phyloP scores from a whole-genome alignment of 2,113 vertebrate species.

The Pygoscelis adeliae region DNA sequence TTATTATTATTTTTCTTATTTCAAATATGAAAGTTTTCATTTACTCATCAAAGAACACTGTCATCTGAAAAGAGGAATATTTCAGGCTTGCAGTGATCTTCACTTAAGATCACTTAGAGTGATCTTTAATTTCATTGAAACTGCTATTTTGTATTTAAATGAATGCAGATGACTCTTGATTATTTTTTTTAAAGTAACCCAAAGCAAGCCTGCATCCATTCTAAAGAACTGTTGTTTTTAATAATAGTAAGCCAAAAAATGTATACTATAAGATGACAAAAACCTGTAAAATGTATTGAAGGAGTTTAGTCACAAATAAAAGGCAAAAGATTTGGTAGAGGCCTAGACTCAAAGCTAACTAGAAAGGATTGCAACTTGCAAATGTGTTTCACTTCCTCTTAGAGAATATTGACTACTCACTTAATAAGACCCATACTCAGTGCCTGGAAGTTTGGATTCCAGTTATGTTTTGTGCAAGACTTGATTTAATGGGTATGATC shows the following conservation, averaged over 20 bases:
- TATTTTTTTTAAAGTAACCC: background rate
- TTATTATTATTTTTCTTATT: constrained; percentile 58
- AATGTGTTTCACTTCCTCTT: background rate
- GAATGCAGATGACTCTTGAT: constrained; percentile 32
- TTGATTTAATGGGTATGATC: background rate
- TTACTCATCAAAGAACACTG: constrained; percentile 29
- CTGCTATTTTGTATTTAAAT: constrained; percentile 25
- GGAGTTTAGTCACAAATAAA: background rate
- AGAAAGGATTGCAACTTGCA: background rate
- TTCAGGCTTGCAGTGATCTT: constrained; percentile 30
- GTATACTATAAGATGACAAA: background rate
- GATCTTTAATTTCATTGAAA: background rate
- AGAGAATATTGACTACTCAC: background rate
- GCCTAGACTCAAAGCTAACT: background rate
- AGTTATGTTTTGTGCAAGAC: background rate
- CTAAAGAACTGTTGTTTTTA: constrained; percentile 11
- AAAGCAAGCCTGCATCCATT: background rate
- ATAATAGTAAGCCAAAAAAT: background rate
- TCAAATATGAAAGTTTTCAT: constrained; percentile 53
- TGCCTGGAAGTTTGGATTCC: background rate
- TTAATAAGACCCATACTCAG: background rate
- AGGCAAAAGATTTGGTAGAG: background rate
- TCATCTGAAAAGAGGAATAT: constrained; percentile 28
- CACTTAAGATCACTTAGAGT: background rate
- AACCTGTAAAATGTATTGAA: background rate